Evolutionary conservation across 1,140 invertebrate species (phyloP), one percentile per base, ranked within the genome.

Genomic region (Hypothenemus hampei): DNA sequence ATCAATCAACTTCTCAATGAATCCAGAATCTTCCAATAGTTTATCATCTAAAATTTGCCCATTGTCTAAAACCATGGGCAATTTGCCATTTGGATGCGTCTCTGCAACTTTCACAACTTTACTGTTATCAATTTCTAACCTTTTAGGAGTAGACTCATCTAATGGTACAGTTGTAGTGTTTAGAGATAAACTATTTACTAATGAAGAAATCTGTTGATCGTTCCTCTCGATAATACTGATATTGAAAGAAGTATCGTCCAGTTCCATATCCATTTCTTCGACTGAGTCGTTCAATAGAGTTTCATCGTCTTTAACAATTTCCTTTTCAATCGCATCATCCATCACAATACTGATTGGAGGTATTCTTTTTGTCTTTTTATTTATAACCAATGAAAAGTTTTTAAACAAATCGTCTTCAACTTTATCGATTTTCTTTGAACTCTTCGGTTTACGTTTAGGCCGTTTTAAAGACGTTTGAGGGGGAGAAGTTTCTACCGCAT

Each of bases 201-300:
- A n/a, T n/a, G 26, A 29, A 29, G 26, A 6, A 43, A 10, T 29
- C 35, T 15, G 11, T n/a, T 7, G 11, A 7, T 31, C 20, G 3
- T 46, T 31, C 1, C 58, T 31, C 33, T 62, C 60, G n/a, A 62
- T 62, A 5, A 62, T 62, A 29, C 29, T 62, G 16, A 43, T 36
- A 15, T 43, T 56, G 3, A 59, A 44, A 3, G 60, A 57, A 33
- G 58, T 61, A 21, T 62, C 57, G 20, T 62, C 60, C n/a, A 62
- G 24, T 45, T 62, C 60, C 60, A 62, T 62, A 24, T 62, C 60
- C 57, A 62, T 62, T 59, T 62, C 60, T 26, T 62, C 56, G 4
- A 59, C 57, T n/a, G 60, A 59, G 35, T 46, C 57, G 33, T 62
- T 51, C 21, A 61, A 37, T 11, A 36, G 13, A 7, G 22, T 8